Evolutionary conservation across 2,113 vertebrate species (phyloP).

Genomic region (Prionailurus bengalensis): DNA sequence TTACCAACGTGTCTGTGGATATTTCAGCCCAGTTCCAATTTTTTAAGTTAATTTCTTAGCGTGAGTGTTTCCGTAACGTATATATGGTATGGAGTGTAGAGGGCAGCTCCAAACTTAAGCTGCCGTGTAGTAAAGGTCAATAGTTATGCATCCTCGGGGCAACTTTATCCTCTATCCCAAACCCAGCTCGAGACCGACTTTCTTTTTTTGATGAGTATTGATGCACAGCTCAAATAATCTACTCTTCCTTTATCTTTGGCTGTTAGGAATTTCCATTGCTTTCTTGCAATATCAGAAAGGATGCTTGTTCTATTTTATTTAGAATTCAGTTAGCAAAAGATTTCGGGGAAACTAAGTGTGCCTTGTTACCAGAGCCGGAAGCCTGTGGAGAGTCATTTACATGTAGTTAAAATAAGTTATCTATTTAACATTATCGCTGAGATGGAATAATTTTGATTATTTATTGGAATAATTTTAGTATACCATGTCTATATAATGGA

Average conservation of each 20-base stretch:
- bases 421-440: slow-evolving; percentile 31
- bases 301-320: slow-evolving; percentile 40
- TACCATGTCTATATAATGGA: background rate
- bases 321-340: background rate
- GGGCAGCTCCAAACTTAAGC: background rate
- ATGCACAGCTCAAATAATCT: background rate
- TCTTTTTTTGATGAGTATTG: background rate
- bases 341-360: background rate
- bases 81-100: background rate
- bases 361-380: slow-evolving; percentile 24
- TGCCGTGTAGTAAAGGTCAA: background rate
- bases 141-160: background rate
- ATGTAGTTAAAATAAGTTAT: slow-evolving; percentile 1
- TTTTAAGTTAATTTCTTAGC: slow-evolving; percentile 29
- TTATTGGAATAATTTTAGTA: background rate
- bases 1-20: background rate
- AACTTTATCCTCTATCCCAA: background rate
- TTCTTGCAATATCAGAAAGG: slow-evolving; percentile 42
- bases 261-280: background rate
- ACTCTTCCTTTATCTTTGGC: background rate
- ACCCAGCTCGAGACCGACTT: background rate
- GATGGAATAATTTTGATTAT: background rate
- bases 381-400: background rate
- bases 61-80: background rate
- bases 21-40: slow-evolving; percentile 35